Base-by-base conservation (phyloP, 2,113 vertebrate species). In the Archocentrus centrarchus region DNA sequence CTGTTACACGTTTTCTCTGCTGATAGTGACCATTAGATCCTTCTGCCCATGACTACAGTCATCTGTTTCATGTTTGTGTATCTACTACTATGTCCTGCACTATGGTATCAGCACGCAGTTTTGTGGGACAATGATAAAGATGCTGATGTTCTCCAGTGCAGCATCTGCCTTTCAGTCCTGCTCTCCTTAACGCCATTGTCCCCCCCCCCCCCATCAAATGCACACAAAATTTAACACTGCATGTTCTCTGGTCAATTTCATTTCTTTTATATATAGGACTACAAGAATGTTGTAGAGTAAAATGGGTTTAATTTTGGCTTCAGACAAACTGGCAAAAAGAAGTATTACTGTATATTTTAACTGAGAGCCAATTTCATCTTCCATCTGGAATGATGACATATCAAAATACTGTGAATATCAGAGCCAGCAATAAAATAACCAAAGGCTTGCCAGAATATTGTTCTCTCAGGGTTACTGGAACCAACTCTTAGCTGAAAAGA, bases 351-450 rank as follows among this genome's bases (percentile, higher is more conserved):
- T 10, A 70, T 47, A 68, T 53, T 70, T 50, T 53, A 70, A 53
- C 17, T 30, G 44, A 32, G 66, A 70, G 53, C 24, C 44, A 5
- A 50, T 70, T 50, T 53, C 15, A 32, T 32, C 66, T 70, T 53
- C 7, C 6, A 24, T 50, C 17, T 70, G 44, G 24, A 73, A 53
- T 73, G 32, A 73, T 73, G 44, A 20, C 66, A 73, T 32, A 53
- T 53, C 44, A 53, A 7, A 70, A 53, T 1, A 9, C 44, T 70
- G 17, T 53, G 44, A 73, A 27, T 32, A 73, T 73, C 6, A 53
- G 66, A 73, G 66, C 44, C 44, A 73, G 66, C 44, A 53, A 13
- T 53, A 53, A 73, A 73, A 73, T 73, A 73, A 44, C 66, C 7
- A 53, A 53, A 2, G 66, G 66, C 6, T 73, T 53, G 27, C 44